phyloP scores from a whole-genome alignment of 2,113 vertebrate genomes.

The Equus quagga region DNA sequence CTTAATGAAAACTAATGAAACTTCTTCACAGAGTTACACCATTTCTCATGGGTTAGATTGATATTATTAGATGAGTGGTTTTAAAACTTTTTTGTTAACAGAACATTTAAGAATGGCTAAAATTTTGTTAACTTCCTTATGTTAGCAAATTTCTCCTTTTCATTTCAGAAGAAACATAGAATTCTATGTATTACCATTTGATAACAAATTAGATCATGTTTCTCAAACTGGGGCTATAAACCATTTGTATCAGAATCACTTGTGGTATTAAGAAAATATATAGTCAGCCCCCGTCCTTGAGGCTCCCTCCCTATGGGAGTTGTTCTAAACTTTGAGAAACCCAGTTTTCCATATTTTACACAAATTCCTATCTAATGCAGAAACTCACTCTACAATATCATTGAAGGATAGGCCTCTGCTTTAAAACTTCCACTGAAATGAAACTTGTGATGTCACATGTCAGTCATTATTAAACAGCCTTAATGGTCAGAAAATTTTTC shows the following conservation, averaged over 20 bases:
- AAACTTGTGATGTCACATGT: not conserved
- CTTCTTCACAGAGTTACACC: not conserved
- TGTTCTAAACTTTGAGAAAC: not conserved
- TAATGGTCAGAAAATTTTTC: not conserved
- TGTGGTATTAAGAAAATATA: not conserved
- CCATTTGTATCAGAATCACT: not conserved
- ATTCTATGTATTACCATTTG: slow-evolving; percentile 6
- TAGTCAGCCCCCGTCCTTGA: not conserved
- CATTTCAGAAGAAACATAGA: not conserved
- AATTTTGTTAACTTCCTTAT: not conserved
- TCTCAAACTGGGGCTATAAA: not conserved
- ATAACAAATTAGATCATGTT: not conserved
- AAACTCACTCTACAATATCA: not conserved
- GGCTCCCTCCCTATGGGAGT: not conserved
- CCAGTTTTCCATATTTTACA: not conserved
- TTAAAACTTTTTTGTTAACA: not conserved
- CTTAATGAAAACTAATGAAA: not conserved
- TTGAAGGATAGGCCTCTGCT: not conserved
- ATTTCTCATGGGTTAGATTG: not conserved
- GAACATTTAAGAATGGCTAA: not conserved
- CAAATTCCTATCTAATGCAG: not conserved
- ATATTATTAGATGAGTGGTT: not conserved
- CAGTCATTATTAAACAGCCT: not conserved
- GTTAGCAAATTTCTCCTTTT: not conserved
- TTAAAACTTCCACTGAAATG: not conserved